Conservation (phyloP, 2,113 vertebrate species). For the Chionomys nivalis region DNA sequence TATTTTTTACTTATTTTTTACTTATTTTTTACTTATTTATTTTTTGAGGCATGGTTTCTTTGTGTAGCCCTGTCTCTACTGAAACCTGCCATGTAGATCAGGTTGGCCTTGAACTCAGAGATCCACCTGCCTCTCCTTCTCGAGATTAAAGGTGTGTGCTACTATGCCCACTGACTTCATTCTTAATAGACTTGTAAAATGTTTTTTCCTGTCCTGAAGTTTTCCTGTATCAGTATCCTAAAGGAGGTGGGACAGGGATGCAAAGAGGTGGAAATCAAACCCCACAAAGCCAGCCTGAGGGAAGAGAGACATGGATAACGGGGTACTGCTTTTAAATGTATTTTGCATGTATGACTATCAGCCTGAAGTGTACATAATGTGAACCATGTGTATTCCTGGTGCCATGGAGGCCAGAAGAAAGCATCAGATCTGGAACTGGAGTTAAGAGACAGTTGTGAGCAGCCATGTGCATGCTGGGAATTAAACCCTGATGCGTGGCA, state of each 20-base stretch:
- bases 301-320: background rate
- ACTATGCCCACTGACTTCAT: background rate
- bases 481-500: background rate
- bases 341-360: background rate
- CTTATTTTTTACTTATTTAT: no score
- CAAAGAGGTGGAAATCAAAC: constrained; percentile 11
- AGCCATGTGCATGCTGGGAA: background rate
- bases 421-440: background rate
- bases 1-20: no score
- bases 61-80: background rate
- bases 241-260: background rate
- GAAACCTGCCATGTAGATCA: background rate
- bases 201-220: background rate
- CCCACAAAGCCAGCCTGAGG: background rate
- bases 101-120: background rate
- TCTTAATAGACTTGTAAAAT: background rate
- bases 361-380: background rate
- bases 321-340: background rate
- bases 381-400: background rate
- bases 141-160: background rate
- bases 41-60: no score
- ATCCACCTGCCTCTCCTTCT: background rate
- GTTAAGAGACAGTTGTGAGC: background rate
- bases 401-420: background rate
- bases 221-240: background rate